These are phyloP conservation scores for Podocnemis expansa DNA, from an alignment of 2,113 vertebrate species.

Conservation along the genomic window DNA sequence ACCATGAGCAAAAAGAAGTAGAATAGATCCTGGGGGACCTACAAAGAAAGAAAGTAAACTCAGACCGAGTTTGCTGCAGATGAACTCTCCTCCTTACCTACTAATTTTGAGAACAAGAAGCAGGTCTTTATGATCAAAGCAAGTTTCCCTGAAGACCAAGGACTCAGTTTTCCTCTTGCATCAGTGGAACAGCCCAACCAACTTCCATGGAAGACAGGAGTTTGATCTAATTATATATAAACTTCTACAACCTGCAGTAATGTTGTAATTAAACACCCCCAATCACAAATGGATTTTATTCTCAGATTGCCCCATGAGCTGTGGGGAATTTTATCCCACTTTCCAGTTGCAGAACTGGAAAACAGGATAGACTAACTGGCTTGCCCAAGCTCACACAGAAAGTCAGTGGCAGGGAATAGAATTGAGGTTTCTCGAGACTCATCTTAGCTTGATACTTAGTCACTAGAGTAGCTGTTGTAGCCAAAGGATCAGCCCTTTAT, in stretches of 20 bases:
- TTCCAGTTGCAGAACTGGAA: background rate
- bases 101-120: background rate
- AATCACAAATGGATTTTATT: background rate
- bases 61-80: background rate
- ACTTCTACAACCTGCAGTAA: background rate
- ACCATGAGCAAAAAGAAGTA: conserved; percentile 3
- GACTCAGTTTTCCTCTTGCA: background rate
- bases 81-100: background rate
- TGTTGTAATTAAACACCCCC: background rate
- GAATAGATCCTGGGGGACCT: conserved; percentile 32
- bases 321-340: background rate
- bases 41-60: background rate
- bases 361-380: background rate
- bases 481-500: background rate
- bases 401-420: background rate
- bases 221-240: background rate
- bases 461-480: background rate
- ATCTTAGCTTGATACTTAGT: background rate
- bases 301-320: background rate
- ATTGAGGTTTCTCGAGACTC: background rate
- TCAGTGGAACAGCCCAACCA: background rate
- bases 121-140: background rate
- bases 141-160: background rate
- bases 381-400: rapidly evolving
- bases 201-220: background rate